These are phyloP conservation scores for Neodiprion fabricii DNA, from an alignment of 1,140 invertebrate species.

Conservation along the genomic window DNA sequence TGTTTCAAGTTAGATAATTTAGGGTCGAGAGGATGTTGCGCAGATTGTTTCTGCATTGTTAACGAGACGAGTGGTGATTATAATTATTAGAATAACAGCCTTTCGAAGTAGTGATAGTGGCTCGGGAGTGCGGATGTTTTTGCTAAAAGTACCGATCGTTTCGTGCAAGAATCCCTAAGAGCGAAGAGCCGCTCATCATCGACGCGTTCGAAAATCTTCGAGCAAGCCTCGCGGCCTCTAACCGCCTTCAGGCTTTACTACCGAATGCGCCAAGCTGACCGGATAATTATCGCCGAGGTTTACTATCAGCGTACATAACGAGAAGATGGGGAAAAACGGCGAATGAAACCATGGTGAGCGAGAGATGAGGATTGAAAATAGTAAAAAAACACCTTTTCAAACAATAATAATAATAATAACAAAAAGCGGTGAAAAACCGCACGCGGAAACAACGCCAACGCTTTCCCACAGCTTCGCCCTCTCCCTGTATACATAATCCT, in stretches of 20 bases:
- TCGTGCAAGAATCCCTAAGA: not conserved
- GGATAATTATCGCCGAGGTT: slow-evolving; percentile 3
- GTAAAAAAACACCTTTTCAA: no score
- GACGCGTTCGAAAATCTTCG: not conserved
- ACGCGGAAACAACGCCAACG: not conserved
- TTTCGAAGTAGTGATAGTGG: not conserved
- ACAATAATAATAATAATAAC: no score
- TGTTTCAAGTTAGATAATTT: not conserved
- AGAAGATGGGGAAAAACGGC: no score
- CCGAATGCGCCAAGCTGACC: not conserved
- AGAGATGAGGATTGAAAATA: no score
- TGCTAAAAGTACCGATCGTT: not conserved
- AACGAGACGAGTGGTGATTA: not conserved
- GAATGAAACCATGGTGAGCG: no score
- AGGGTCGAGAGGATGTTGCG: not conserved
- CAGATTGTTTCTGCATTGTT: not conserved
- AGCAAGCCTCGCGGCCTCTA: not conserved
- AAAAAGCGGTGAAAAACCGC: no score
- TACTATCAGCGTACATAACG: not conserved
- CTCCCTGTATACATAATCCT: slow-evolving; percentile 10
- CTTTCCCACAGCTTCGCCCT: slow-evolving; percentile 20
- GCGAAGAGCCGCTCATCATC: not conserved
- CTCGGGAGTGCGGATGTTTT: not conserved
- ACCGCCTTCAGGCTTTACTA: slow-evolving; percentile 2
- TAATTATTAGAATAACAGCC: not conserved